These are phyloP conservation scores for Odocoileus hemionus DNA, from an alignment of 2,113 vertebrate species.

Conservation along the genomic window DNA sequence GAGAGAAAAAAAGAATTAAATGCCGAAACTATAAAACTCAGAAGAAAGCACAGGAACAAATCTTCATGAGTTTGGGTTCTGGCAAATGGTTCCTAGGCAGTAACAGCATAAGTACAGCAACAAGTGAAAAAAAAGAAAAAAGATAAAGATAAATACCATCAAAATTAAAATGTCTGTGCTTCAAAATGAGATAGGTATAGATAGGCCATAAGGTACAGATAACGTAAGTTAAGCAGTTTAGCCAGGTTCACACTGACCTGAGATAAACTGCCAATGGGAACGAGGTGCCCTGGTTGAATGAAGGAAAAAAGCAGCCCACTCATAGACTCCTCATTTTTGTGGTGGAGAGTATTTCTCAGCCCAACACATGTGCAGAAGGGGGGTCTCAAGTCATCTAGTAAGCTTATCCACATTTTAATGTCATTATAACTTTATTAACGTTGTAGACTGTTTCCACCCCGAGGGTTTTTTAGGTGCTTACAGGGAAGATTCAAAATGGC, in stretches of 20 bases:
- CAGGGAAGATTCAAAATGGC: background rate
- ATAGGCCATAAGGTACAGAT: background rate
- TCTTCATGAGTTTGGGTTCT: background rate
- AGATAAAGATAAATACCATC: background rate
- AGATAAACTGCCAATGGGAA: background rate
- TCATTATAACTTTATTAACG: background rate
- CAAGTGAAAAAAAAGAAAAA: background rate
- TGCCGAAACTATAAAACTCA: background rate
- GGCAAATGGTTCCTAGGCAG: background rate
- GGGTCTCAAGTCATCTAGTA: background rate
- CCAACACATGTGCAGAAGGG: background rate
- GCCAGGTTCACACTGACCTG: background rate
- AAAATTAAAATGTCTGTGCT: background rate
- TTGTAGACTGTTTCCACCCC: background rate
- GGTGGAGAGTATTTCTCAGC: background rate
- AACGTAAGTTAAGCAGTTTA: background rate
- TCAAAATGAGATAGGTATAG: background rate
- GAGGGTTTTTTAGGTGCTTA: background rate
- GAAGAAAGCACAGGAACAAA: background rate
- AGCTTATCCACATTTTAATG: background rate
- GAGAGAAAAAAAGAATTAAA: background rate
- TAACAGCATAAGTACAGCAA: background rate
- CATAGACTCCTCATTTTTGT: background rate
- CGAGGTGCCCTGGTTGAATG: background rate
- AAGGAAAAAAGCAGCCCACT: background rate